Evolutionary conservation across 2,888 invertebrate genomes (phyloP).

Genomic region (Beris morrisii): DNA sequence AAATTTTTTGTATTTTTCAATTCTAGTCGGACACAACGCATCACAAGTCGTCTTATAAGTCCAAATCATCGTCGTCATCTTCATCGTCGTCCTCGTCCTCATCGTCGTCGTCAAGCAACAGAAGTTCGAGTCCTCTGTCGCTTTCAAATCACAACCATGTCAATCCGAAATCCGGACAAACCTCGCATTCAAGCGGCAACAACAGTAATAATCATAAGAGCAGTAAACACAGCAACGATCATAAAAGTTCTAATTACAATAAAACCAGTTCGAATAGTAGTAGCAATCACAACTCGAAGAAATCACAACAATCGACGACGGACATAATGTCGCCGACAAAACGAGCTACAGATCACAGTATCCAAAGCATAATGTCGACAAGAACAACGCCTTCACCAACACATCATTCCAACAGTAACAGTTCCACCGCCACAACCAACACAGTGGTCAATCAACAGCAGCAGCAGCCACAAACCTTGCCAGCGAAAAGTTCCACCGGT

Average conservation of each 20-base stretch:
- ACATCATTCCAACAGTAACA: constrained; percentile 26
- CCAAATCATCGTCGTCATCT: constrained; percentile 19
- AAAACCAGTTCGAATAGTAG: constrained; percentile 12
- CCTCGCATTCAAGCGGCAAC: not conserved
- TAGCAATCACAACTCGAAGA: constrained; percentile 25
- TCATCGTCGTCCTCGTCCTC: constrained; percentile 5
- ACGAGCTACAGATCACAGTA: constrained; percentile 51
- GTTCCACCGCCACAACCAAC: not conserved
- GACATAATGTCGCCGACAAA: constrained; percentile 48
- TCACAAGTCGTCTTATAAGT: constrained; percentile 28
- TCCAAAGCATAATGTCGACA: constrained; percentile 47
- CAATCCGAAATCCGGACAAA: constrained; percentile 18
- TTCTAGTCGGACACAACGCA: not conserved
- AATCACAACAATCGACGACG: not conserved
- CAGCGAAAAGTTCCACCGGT: constrained; percentile 46
- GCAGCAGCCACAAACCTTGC: constrained; percentile 26
- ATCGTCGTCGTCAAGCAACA: constrained; percentile 9
- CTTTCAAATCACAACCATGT: not conserved
- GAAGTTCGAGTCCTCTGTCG: constrained; percentile 17
- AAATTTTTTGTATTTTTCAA: no score
- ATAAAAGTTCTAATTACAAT: constrained; percentile 22
- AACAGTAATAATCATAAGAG: not conserved
- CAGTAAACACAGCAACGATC: constrained; percentile 29
- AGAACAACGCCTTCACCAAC: constrained; percentile 42
- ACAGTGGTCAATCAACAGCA: constrained; percentile 11